Evolutionary conservation across 2,888 invertebrate species (phyloP), one percentile per base, ranked within the genome.

Genomic region (Uloborus plumipes): DNA sequence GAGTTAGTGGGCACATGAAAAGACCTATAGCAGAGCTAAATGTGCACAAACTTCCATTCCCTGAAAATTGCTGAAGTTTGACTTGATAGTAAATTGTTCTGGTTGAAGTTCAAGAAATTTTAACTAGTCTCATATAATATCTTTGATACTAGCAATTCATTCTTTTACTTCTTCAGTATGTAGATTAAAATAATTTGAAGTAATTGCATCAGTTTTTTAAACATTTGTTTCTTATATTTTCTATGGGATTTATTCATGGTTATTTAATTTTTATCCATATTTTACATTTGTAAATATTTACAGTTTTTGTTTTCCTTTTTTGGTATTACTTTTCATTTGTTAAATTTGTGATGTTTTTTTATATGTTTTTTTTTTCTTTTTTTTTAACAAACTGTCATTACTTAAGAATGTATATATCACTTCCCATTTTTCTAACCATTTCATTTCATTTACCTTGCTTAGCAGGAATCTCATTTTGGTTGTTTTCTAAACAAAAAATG

Each of bases 31-130:
- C 70, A 71, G 70, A 71, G 65, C 67, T 75, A 51, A 75, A 50
- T 77, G 62, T 77, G 70, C 77, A 77, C 77, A 77, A 77, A 71
- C 71, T 77, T 77, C 77, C 70, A 77, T 77, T 77, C 64, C 74
- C 39, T 39, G 39, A 39, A 39, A 39, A 39, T 39, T 39, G 39
- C 39, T 39, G 11, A 39, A 39, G 3, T 6, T 39, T 9, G 39
- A 39, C 39, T 7, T 39, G 39, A 39, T 39, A 39, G 39, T 39
- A 39, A 39, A 39, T 39, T 39, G 39, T 39, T 9, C 39, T 39
- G 39, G 39, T 39, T 39, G 39, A 39, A 39, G 39, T 39, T 39
- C 9, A 39, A 39, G 39, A 39, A 39, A 39, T 39, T 39, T 39
- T 7, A 39, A 39, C 11, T 7, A 39, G 6, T 39, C 39, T 39